Base-by-base conservation (phyloP, 2,888 invertebrate genomes). In the Clunio marinus region DNA sequence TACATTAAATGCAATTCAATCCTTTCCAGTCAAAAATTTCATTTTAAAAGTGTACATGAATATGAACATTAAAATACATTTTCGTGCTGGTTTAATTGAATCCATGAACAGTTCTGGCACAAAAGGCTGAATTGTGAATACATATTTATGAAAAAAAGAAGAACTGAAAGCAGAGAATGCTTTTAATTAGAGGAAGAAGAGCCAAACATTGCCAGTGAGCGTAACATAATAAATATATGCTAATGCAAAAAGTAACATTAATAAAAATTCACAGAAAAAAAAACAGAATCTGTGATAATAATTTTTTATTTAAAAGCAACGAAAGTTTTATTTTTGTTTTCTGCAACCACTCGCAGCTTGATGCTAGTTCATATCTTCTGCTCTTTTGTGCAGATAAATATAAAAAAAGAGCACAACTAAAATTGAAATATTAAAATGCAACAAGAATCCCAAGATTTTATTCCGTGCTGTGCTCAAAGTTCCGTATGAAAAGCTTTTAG, bases 381-480 rank as follows among this genome's bases (percentile, higher is more conserved):
- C 2, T 24, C 20, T 17, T 10, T 15, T 41, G n/a, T 41, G 41
- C 41, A 41, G 41, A 41, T 41, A 41, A 41, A 62, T n/a, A 25
- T 25, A 15, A n/a, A 27, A 45, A 24, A 20, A 22, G 62, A 20
- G 41, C 7, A 37, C 20, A 37, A 2, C 1, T 4, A 25, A 46
- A 46, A 65, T 45, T 65, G 41, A 45, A 65, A 65, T 24, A 65
- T 65, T 41, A 65, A 65, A 45, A 65, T 65, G 46, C 63, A 46
- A 46, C 63, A 65, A 65, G 63, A 35, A 46, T 10, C 5, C 37
- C 22, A 25, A 35, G 27, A 59, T 41, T 41, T 41, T 41, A 13
- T 15, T 15, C 8, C 32, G 3, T 41, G 41, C 15, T 10, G 41
- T 41, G 41, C 15, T 41, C n/a, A 41, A 41, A 41, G 41, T 41